Conservation (phyloP, 1,140 invertebrate species). For the Platorchestia sp. region DNA sequence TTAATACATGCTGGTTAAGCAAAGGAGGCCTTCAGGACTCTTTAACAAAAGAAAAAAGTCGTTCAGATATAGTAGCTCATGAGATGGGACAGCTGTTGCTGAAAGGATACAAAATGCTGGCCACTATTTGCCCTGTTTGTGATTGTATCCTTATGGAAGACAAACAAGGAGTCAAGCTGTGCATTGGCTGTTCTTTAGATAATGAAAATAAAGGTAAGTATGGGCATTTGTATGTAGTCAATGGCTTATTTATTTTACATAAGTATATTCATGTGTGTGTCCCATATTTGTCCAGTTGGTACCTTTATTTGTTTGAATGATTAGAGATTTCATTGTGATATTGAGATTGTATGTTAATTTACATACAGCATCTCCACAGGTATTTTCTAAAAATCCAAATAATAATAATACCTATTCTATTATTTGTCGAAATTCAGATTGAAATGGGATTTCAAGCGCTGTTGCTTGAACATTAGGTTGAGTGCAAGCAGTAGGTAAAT, state of each 20-base stretch:
- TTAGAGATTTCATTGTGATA: no score
- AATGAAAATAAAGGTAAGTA: constrained; percentile 4
- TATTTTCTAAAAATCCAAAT: no score
- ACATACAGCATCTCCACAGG: not conserved
- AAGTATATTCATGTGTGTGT: not conserved
- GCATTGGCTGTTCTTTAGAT: constrained; percentile 31
- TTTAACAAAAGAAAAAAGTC: constrained; percentile 21
- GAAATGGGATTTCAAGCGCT: no score
- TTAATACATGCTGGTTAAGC: not conserved
- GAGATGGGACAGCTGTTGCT: constrained; percentile 41
- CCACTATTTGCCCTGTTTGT: not conserved
- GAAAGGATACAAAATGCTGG: constrained; percentile 37
- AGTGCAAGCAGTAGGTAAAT: no score
- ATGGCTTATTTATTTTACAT: not conserved
- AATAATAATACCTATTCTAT: no score
- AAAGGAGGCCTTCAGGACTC: not conserved
- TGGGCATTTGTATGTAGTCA: not conserved
- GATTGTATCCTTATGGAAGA: constrained; percentile 43
- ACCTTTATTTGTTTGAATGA: no score
- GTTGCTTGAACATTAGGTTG: no score
- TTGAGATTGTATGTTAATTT: no score
- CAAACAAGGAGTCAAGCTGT: not conserved
- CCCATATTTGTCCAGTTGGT: not conserved
- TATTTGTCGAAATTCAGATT: no score
- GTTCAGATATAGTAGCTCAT: constrained; percentile 40